These are phyloP conservation scores for Mesoclemmys tuberculata DNA, from an alignment of 2,113 vertebrate species.

Conservation along the genomic window DNA sequence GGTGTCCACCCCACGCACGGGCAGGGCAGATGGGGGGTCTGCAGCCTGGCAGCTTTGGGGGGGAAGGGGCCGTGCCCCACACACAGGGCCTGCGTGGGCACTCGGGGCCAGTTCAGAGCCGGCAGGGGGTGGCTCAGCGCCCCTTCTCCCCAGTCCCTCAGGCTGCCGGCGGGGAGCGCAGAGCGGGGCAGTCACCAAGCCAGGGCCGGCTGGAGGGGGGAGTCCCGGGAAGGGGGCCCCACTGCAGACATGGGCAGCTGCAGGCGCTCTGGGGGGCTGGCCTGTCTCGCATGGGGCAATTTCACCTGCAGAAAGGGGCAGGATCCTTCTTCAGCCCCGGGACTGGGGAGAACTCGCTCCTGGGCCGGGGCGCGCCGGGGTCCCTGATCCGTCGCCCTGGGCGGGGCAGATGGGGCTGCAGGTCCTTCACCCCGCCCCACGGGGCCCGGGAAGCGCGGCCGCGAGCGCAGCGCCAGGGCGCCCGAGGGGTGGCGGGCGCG, in stretches of 20 bases:
- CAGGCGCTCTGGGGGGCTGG: neutral
- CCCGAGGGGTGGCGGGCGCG: neutral
- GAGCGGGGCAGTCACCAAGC: neutral
- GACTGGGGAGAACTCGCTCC: neutral
- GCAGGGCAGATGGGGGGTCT: neutral
- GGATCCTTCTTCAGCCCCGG: neutral
- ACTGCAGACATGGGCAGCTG: neutral
- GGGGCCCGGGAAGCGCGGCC: conserved; percentile 4
- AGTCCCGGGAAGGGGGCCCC: neutral
- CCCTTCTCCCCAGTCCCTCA: neutral
- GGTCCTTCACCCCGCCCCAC: neutral
- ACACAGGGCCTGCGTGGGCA: neutral
- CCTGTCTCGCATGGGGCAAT: neutral
- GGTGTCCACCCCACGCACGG: no score
- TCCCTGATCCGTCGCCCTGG: neutral
- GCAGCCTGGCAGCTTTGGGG: neutral
- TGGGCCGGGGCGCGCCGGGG: conserved; percentile 61
- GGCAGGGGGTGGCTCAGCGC: neutral
- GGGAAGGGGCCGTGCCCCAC: neutral
- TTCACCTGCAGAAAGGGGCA: neutral
- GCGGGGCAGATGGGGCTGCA: neutral
- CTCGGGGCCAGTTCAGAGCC: neutral
- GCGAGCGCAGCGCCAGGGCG: neutral
- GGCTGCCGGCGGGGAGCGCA: no score
- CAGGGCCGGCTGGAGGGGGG: neutral